These are phyloP conservation scores for Plebejus melissa DNA, from an alignment of 2,888 invertebrate species.

Conservation along the genomic window DNA sequence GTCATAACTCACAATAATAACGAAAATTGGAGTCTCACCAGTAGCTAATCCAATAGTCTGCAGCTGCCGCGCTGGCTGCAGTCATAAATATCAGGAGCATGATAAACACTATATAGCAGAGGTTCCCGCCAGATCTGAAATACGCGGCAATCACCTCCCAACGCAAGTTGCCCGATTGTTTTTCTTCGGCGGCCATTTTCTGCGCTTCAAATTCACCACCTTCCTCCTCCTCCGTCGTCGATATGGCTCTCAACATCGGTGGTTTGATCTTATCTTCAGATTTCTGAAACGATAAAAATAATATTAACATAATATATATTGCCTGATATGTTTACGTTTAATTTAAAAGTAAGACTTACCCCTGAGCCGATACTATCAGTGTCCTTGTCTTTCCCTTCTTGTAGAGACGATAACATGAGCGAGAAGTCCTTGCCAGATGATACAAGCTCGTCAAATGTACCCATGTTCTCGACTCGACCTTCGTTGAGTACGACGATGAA, in stretches of 20 bases:
- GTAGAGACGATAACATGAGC: slow-evolving; percentile 65
- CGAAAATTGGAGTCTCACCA: slow-evolving; percentile 67
- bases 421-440: slow-evolving; percentile 79
- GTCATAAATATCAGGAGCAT: slow-evolving; percentile 63
- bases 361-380: slow-evolving; percentile 51
- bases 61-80: slow-evolving; percentile 80
- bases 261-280: slow-evolving; percentile 48
- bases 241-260: slow-evolving; percentile 40
- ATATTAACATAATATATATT: not conserved
- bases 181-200: slow-evolving; percentile 60
- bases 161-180: slow-evolving; percentile 60
- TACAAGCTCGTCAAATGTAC: slow-evolving; percentile 78
- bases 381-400: slow-evolving; percentile 67
- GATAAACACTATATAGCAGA: slow-evolving; percentile 53
- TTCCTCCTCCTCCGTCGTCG: slow-evolving; percentile 50
- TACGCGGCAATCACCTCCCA: slow-evolving; percentile 63
- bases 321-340: too few species aligned
- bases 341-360: slow-evolving; percentile 44
- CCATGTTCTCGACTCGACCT: slow-evolving; percentile 80
- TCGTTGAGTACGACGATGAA: slow-evolving; percentile 81
- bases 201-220: slow-evolving; percentile 59
- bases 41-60: slow-evolving; percentile 85
- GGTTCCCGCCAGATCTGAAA: slow-evolving; percentile 60
- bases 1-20: slow-evolving; percentile 5
- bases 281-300: slow-evolving; percentile 40